Percentiles rank a stretch among this genome's conserved stretches.
Evolutionary conservation across 1,140 invertebrate species (phyloP).

Genomic region (Hyles euphorbiae): DNA sequence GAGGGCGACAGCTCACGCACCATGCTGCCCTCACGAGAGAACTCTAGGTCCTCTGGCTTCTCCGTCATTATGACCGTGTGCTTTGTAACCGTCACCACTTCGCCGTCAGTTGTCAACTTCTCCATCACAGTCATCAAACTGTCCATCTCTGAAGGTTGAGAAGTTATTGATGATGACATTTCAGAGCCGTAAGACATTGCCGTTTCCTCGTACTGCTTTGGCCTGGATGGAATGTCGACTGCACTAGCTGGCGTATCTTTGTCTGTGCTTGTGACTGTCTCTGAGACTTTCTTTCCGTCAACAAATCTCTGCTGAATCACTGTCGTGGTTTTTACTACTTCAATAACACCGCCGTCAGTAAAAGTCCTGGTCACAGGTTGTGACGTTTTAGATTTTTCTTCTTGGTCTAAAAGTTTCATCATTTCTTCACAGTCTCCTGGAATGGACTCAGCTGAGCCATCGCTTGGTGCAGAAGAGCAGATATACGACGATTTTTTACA

Average conservation of each 20-base stretch:
- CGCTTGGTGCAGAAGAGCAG: slow-evolving; percentile 74
- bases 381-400: slow-evolving; percentile 52
- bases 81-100: slow-evolving; percentile 50
- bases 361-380: slow-evolving; percentile 34
- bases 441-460: slow-evolving; percentile 67
- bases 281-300: slow-evolving; percentile 75
- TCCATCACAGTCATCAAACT: slow-evolving; percentile 73
- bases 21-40: slow-evolving; percentile 56
- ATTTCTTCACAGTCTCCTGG: slow-evolving; percentile 72
- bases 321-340: slow-evolving; percentile 76
- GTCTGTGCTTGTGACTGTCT: slow-evolving; percentile 69
- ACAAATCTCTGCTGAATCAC: slow-evolving; percentile 75
- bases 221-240: slow-evolving; percentile 57
- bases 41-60: slow-evolving; percentile 63
- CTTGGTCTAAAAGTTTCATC: slow-evolving; percentile 70
- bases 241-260: slow-evolving; percentile 40
- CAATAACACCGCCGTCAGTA: slow-evolving; percentile 54
- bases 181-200: slow-evolving; percentile 67
- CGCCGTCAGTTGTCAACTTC: slow-evolving; percentile 45
- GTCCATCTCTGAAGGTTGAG: slow-evolving; percentile 72
- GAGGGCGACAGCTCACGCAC: slow-evolving; percentile 72
- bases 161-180: slow-evolving; percentile 72
- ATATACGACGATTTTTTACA: slow-evolving; percentile 67
- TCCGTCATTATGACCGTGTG: slow-evolving; percentile 57
- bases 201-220: slow-evolving; percentile 51